Percentiles rank a stretch among this genome's conserved stretches.
phyloP scores from a whole-genome alignment of 2,113 vertebrate species.

The Rutilus rutilus region DNA sequence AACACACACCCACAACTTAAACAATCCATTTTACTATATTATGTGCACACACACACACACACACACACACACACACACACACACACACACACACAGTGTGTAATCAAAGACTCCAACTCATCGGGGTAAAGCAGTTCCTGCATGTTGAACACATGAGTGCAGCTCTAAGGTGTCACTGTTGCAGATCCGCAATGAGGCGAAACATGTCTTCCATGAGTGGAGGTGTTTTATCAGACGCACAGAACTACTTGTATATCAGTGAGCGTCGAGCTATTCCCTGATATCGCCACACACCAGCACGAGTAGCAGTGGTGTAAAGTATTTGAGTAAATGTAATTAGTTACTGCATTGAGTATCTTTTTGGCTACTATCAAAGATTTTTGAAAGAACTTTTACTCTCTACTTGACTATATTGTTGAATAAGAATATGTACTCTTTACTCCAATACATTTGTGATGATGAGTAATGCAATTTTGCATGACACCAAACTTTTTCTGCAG shows the following conservation, averaged over 20 bases:
- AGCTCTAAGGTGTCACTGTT: slow-evolving; percentile 35
- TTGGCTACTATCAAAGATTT: no score
- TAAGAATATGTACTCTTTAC: no score
- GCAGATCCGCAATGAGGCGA: slow-evolving; percentile 63
- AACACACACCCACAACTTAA: neutral
- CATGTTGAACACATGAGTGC: slow-evolving; percentile 44
- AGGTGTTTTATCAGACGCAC: slow-evolving; percentile 49
- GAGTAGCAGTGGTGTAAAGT: no score
- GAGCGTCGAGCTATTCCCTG: neutral
- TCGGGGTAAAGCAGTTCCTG: slow-evolving; percentile 52
- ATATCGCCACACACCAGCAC: neutral
- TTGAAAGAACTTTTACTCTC: no score
- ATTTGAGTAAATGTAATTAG: no score
- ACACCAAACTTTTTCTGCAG: no score
- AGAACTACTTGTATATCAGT: slow-evolving; percentile 34
- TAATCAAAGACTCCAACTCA: slow-evolving; percentile 57
- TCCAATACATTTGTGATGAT: no score
- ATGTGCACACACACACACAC: slow-evolving; percentile 7
- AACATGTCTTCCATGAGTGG: slow-evolving; percentile 53
- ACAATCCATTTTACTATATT: neutral
- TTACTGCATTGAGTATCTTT: no score
- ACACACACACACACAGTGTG: slow-evolving; percentile 29
- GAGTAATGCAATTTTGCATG: no score
- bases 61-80: neutral
- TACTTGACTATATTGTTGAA: no score